Conservation (phyloP, 2,888 invertebrate species). For the Poecilus cupreus region DNA sequence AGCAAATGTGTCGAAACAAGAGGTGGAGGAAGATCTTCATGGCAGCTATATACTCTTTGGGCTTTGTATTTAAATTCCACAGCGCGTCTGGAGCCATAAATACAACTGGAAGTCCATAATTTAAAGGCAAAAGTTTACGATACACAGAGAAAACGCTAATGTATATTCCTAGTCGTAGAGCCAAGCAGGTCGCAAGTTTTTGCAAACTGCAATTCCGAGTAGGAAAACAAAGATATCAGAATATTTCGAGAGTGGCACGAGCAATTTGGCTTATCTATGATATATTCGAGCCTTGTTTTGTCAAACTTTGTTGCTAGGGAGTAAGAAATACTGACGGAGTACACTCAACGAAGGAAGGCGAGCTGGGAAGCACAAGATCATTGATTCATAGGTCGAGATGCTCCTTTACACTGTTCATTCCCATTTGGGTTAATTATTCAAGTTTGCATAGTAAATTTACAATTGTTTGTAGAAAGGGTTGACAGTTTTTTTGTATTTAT, state of each 20-base stretch:
- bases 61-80: conserved; percentile 12
- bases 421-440: too few relatives aligned
- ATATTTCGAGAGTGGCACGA: conserved; percentile 43
- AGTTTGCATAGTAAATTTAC: too few relatives aligned
- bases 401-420: too few relatives aligned
- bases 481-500: too few relatives aligned
- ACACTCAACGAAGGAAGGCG: background rate
- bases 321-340: conserved; percentile 37
- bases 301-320: conserved; percentile 43
- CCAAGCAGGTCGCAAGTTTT: conserved; percentile 39
- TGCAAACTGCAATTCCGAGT: conserved; percentile 48
- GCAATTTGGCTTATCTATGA: conserved; percentile 54
- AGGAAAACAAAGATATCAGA: conserved; percentile 53
- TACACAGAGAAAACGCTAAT: conserved; percentile 34
- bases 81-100: background rate
- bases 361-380: too few relatives aligned
- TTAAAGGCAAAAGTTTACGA: conserved; percentile 20
- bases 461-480: too few relatives aligned
- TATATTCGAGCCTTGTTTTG: conserved; percentile 49
- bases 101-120: background rate
- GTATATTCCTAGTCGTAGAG: conserved; percentile 16
- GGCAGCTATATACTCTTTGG: background rate
- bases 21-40: background rate
- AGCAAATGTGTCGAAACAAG: too few relatives aligned
- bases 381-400: too few relatives aligned